phyloP scores from a whole-genome alignment of 2,113 vertebrate genomes.

The Varanus komodoensis region DNA sequence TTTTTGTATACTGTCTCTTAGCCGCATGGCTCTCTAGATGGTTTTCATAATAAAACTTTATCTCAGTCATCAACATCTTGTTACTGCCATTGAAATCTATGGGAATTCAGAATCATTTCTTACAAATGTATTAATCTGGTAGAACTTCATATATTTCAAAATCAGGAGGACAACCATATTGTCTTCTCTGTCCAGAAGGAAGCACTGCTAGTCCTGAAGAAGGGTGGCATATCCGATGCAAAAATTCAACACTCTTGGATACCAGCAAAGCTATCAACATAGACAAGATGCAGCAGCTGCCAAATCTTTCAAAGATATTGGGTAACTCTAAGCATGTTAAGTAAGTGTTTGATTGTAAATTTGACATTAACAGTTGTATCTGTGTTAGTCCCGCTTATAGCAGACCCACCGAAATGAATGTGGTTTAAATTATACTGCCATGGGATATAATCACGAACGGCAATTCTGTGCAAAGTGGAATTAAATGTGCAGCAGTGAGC shows the following conservation, averaged over 20 bases:
- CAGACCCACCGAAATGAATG: too few relatives aligned
- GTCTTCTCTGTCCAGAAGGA: constrained; percentile 58
- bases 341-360: neutral
- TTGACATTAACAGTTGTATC: neutral
- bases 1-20: too few relatives aligned
- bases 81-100: neutral
- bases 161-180: neutral
- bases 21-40: too few relatives aligned
- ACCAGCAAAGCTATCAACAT: constrained; percentile 82
- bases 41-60: too few relatives aligned
- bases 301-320: constrained; percentile 84
- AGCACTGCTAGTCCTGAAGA: constrained; percentile 30
- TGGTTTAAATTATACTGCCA: too few relatives aligned
- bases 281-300: constrained; percentile 72
- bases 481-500: neutral
- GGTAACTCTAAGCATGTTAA: constrained; percentile 73
- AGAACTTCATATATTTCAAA: neutral
- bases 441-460: too few relatives aligned
- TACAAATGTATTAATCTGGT: neutral
- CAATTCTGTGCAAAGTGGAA: neutral
- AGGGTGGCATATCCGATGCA: constrained; percentile 50
- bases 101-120: neutral
- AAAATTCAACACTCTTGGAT: constrained; percentile 91
- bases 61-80: neutral
- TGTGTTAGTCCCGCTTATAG: too few relatives aligned